Conservation (phyloP, 23 tunicate species). For the Botrylloides violaceus region DNA sequence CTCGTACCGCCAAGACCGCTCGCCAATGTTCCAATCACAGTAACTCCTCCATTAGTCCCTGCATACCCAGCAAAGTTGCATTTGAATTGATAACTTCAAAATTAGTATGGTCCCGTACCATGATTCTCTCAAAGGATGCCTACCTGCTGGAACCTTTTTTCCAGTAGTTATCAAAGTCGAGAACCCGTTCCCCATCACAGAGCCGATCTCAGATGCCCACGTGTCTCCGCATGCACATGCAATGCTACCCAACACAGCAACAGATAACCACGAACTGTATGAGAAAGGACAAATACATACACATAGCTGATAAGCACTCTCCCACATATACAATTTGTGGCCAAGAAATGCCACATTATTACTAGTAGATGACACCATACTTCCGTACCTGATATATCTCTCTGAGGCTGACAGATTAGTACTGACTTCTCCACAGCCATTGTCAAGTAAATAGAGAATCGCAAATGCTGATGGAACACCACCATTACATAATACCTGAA, state of each 20-base stretch:
- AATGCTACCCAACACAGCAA: conserved; percentile 51
- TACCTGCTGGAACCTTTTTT: conserved; percentile 74
- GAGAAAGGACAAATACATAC: background rate
- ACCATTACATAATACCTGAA: conserved; percentile 69
- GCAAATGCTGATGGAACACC: conserved; percentile 46
- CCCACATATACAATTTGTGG: no score
- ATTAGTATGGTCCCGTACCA: background rate
- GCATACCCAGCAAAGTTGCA: background rate
- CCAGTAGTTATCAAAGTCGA: conserved; percentile 45
- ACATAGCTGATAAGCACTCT: no score
- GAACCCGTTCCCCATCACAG: conserved; percentile 43
- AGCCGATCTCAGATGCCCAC: conserved; percentile 86
- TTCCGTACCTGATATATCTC: conserved; percentile 44
- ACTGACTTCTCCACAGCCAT: conserved; percentile 50
- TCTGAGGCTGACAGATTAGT: background rate
- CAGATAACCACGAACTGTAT: conserved; percentile 72
- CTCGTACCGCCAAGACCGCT: conserved; percentile 50
- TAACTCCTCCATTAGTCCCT: conserved; percentile 87
- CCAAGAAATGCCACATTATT: no score
- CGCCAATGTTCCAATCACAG: conserved; percentile 56
- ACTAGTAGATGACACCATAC: no score
- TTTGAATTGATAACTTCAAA: background rate
- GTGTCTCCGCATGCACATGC: conserved; percentile 85
- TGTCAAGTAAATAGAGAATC: conserved; percentile 48
- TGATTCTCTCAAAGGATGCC: background rate